Evolutionary conservation across 1,140 invertebrate genomes (phyloP).

Genomic region (Lepidurus arcticus): DNA sequence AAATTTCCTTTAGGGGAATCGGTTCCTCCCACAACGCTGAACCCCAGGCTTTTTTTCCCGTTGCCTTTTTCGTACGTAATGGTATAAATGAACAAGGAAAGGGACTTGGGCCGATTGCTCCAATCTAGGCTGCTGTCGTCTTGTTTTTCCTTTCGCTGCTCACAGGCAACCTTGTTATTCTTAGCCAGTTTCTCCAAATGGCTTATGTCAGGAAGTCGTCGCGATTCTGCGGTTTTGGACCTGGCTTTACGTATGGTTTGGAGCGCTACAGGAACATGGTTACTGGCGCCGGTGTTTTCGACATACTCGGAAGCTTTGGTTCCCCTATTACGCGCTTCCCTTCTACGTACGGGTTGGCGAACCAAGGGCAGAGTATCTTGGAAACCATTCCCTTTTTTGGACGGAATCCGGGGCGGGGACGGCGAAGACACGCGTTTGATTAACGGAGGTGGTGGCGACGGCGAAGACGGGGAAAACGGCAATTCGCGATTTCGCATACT

Average conservation of each 20-base stretch:
- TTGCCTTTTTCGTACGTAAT: conserved; percentile 71
- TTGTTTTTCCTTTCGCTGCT: neutral
- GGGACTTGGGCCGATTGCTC: conserved; percentile 43
- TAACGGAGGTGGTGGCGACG: conserved; percentile 17
- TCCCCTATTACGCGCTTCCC: neutral
- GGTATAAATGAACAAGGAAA: conserved; percentile 50
- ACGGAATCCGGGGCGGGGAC: neutral
- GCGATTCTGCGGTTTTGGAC: neutral
- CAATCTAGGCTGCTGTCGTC: neutral
- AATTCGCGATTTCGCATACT: neutral
- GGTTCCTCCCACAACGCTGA: conserved; percentile 83
- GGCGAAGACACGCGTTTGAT: neutral
- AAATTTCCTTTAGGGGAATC: conserved; percentile 82
- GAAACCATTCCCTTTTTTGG: neutral
- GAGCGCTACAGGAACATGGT: neutral
- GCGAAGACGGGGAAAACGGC: neutral
- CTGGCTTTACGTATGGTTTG: neutral
- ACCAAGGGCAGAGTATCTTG: neutral
- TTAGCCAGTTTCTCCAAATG: neutral
- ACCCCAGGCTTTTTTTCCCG: conserved; percentile 78
- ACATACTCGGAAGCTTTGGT: conserved; percentile 13
- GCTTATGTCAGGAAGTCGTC: neutral
- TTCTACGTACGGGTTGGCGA: conserved; percentile 3
- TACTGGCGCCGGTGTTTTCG: neutral
- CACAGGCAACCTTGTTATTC: neutral